phyloP scores from a whole-genome alignment of 1,140 invertebrate genomes.

The Drosophila biarmipes region DNA sequence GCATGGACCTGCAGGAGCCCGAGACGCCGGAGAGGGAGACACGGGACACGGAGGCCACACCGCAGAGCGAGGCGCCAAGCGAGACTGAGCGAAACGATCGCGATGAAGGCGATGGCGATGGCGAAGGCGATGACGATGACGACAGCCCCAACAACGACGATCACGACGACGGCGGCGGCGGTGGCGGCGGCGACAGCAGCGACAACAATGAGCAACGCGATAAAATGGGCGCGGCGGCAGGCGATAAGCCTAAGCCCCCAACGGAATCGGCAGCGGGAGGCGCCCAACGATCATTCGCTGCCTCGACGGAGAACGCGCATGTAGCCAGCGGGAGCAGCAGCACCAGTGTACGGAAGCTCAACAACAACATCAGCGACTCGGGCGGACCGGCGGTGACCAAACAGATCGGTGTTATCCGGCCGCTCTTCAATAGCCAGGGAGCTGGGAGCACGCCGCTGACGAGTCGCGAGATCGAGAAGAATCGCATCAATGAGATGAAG shows the following conservation, averaged over 20 bases:
- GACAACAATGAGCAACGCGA: constrained; percentile 57
- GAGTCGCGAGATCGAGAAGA: constrained; percentile 89
- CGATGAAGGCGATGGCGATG: constrained; percentile 24
- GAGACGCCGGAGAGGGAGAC: constrained; percentile 8
- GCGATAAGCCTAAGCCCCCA: constrained; percentile 88
- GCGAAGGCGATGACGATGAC: constrained; percentile 28
- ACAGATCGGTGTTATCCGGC: constrained; percentile 78
- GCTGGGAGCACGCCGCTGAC: constrained; percentile 84
- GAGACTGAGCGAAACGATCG: constrained; percentile 37
- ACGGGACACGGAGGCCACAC: constrained; percentile 7
- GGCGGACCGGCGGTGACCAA: constrained; percentile 85
- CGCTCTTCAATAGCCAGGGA: constrained; percentile 54
- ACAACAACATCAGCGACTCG: constrained; percentile 85
- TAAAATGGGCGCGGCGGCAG: constrained; percentile 77
- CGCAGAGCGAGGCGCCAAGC: constrained; percentile 40
- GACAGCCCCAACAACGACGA: constrained; percentile 16
- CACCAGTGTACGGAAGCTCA: constrained; percentile 48
- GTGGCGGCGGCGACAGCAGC: constrained; percentile 18
- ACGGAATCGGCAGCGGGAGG: constrained; percentile 56
- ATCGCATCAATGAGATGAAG: constrained; percentile 89
- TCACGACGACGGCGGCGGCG: constrained; percentile 11
- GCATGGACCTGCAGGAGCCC: constrained; percentile 48
- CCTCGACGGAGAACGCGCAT: constrained; percentile 72
- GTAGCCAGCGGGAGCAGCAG: constrained; percentile 61
- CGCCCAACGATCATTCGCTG: constrained; percentile 67